Evolutionary conservation across 2,888 invertebrate species (phyloP), one percentile per base, ranked within the genome.

Genomic region (Rugalucina vietnamica): DNA sequence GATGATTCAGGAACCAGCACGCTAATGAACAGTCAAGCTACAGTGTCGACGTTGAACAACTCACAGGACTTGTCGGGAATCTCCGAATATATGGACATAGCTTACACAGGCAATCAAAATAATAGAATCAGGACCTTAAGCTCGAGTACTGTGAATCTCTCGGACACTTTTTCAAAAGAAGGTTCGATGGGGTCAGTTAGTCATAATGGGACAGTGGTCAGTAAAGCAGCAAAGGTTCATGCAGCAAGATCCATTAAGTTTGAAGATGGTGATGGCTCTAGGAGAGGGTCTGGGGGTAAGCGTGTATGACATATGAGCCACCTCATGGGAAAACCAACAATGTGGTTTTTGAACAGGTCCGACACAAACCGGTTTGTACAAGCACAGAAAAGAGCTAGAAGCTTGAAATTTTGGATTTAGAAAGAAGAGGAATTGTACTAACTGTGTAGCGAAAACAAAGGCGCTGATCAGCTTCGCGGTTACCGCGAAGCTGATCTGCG

Each of bases 1-100:
- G 78, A 87, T 82, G 87, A 87, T 71, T 87, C 87, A 12, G 77
- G 84, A 12, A 54, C 87, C 37, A 87, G 87, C 57, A 87, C 87
- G 29, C 77, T 87, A 34, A 81, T 87, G 27, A 76, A 87, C 83
- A 87, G 87, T 83, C 76, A 85, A 60, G 81, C 79, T 3, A 85
- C 87, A 29, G 74, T 82, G n/a, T 86, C 84, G 8, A 86, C 86
- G n/a, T 73, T 87, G 29, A 77, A 81, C n/a, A 84, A 81, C 18
- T 79, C 79, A 36, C 85, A 82, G 39, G 83, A 87, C 60, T 65
- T 84, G n/a, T 87, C 87, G 12, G 29, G 34, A 10, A 3, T 65
- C 3, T 65, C 65, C 32, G 65, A 65, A 3, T 12, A 34, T 3
- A 14, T 29, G 21, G 60, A 60, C 29, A 14, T 60, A 8, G 60